Evolutionary conservation across 2,888 invertebrate species (phyloP).

Genomic region (Ectemnius continuus): DNA sequence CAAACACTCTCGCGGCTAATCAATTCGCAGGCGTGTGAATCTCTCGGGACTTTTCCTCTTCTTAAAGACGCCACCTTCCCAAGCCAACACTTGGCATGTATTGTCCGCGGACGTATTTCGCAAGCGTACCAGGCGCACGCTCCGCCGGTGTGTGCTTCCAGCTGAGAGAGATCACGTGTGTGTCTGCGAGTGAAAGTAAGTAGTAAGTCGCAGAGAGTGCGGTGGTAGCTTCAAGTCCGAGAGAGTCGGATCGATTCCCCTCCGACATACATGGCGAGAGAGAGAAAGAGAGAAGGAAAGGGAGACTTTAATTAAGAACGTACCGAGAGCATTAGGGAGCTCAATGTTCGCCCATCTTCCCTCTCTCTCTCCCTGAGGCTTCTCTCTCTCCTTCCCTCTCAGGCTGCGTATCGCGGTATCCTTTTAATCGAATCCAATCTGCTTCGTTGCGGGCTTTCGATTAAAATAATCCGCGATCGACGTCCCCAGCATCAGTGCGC

Average conservation of each 20-base stretch:
- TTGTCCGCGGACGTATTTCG: constrained; percentile 33
- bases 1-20: too few species aligned
- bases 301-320: constrained; percentile 48
- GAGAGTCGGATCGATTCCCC: constrained; percentile 44
- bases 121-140: constrained; percentile 28
- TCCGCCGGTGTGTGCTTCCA: constrained; percentile 13
- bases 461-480: not conserved
- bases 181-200: constrained; percentile 57
- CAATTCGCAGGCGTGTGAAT: too few species aligned
- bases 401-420: not conserved
- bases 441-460: constrained; percentile 5
- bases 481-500: constrained; percentile 6
- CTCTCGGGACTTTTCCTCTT: too few species aligned
- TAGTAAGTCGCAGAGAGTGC: constrained; percentile 25
- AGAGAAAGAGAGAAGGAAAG: constrained; percentile 2
- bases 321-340: constrained; percentile 21
- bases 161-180: too few species aligned
- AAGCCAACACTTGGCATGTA: too few species aligned
- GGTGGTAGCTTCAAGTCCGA: constrained; percentile 6
- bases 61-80: too few species aligned
- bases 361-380: constrained; percentile 18
- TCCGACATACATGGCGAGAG: constrained; percentile 13
- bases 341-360: too few species aligned
- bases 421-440: constrained; percentile 10
- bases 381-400: constrained; percentile 3